Evolutionary conservation across 2,113 vertebrate species (phyloP).

Genomic region (Cheirogaleus medius): DNA sequence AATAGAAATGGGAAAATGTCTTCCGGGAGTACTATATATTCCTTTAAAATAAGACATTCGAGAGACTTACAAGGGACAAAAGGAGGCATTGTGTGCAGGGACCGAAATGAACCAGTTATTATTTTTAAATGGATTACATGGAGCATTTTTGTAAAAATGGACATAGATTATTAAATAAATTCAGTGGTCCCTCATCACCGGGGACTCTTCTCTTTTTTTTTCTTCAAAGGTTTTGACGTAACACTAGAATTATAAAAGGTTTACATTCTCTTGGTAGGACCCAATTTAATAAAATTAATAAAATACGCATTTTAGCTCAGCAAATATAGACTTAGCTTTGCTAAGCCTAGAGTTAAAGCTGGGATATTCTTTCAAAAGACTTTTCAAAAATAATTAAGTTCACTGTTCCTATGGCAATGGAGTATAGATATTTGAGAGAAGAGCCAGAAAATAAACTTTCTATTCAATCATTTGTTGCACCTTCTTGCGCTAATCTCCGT

Average conservation of each 20-base stretch:
- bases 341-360: slow-evolving; percentile 53
- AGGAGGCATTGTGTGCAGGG: slow-evolving; percentile 85
- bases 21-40: slow-evolving; percentile 90
- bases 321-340: slow-evolving; percentile 11
- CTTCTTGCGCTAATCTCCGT: slow-evolving; percentile 4
- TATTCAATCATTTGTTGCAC: slow-evolving; percentile 23
- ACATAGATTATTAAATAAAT: slow-evolving; percentile 82
- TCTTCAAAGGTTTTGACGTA: slow-evolving; percentile 74
- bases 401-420: slow-evolving; percentile 15
- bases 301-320: slow-evolving; percentile 65
- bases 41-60: slow-evolving; percentile 91
- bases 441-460: slow-evolving; percentile 55
- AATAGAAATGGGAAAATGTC: slow-evolving; percentile 92
- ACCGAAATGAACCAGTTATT: slow-evolving; percentile 86
- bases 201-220: slow-evolving; percentile 77
- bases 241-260: slow-evolving; percentile 75
- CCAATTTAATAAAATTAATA: slow-evolving; percentile 73
- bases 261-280: slow-evolving; percentile 71
- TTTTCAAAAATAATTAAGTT: slow-evolving; percentile 62
- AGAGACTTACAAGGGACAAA: slow-evolving; percentile 90
- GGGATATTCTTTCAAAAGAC: slow-evolving; percentile 56
- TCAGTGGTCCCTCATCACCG: slow-evolving; percentile 71
- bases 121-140: slow-evolving; percentile 84
- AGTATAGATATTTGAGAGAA: slow-evolving; percentile 54
- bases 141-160: slow-evolving; percentile 81